Evolutionary conservation across 2,113 vertebrate species (phyloP).

Genomic region (Ammodytes marinus): DNA sequence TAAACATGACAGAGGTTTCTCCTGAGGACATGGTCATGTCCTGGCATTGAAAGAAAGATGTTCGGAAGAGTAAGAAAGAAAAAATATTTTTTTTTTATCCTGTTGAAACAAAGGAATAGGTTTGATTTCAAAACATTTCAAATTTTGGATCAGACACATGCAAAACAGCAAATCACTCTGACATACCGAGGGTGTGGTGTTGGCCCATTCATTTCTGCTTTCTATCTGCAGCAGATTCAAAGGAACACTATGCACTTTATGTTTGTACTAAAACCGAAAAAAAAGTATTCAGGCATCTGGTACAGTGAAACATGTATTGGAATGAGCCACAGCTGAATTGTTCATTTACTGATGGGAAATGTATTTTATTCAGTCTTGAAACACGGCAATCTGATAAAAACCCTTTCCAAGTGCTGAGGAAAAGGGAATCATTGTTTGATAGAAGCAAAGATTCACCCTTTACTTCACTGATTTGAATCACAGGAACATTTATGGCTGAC

Average conservation of each 20-base stretch:
- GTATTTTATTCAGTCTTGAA: neutral
- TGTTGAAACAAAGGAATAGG: neutral
- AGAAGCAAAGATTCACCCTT: no score
- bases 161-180: constrained; percentile 23
- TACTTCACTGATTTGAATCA: neutral
- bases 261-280: constrained; percentile 18
- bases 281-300: neutral
- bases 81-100: no score
- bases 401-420: neutral
- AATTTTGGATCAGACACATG: constrained; percentile 1
- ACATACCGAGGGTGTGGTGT: constrained; percentile 35
- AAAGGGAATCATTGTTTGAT: neutral
- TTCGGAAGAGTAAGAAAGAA: neutral
- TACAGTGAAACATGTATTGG: neutral
- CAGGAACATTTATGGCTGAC: neutral
- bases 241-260: constrained; percentile 24
- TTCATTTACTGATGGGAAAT: neutral
- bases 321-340: neutral
- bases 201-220: constrained; percentile 14
- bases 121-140: constrained; percentile 5
- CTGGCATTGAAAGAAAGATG: neutral
- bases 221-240: constrained; percentile 59
- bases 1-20: neutral
- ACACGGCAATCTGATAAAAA: neutral
- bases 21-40: neutral